Conservation (phyloP, 1,140 invertebrate species). For the Zaprionus vittiger region DNA sequence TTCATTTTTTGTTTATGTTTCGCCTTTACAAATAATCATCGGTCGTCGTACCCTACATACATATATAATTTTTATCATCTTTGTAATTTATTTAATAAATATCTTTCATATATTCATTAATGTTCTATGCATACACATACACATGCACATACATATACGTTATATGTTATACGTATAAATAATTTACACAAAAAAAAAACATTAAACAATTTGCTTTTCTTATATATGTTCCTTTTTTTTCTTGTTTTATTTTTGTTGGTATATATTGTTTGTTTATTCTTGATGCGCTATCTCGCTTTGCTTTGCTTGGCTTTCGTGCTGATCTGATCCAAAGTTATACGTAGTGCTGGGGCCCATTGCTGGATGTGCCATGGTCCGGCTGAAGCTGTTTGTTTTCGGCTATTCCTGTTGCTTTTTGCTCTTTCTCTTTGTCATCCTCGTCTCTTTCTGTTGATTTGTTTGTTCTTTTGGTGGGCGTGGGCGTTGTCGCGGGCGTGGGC, state of each 20-base stretch:
- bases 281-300: constrained; percentile 13
- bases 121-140: constrained; percentile 50
- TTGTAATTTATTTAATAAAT: constrained; percentile 74
- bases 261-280: constrained; percentile 15
- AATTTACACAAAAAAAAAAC: constrained; percentile 75
- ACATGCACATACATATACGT: constrained; percentile 23
- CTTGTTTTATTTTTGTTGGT: neutral
- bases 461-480: constrained; percentile 59
- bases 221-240: constrained; percentile 32
- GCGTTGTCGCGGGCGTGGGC: constrained; percentile 61
- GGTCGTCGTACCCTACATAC: constrained; percentile 60
- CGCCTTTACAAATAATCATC: constrained; percentile 71
- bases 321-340: constrained; percentile 48
- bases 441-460: constrained; percentile 13
- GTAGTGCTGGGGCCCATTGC: constrained; percentile 44
- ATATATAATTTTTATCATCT: constrained; percentile 49
- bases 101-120: constrained; percentile 64
- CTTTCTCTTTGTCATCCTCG: neutral
- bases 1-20: constrained; percentile 46
- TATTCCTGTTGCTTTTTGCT: neutral
- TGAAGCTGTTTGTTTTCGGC: constrained; percentile 24
- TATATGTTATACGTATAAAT: constrained; percentile 65
- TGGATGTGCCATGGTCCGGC: constrained; percentile 39
- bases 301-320: constrained; percentile 42
- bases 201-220: constrained; percentile 51